Percentiles rank a stretch among this genome's conserved stretches.
Conservation (phyloP, 2,113 vertebrate genomes). For the Panthera leo region DNA sequence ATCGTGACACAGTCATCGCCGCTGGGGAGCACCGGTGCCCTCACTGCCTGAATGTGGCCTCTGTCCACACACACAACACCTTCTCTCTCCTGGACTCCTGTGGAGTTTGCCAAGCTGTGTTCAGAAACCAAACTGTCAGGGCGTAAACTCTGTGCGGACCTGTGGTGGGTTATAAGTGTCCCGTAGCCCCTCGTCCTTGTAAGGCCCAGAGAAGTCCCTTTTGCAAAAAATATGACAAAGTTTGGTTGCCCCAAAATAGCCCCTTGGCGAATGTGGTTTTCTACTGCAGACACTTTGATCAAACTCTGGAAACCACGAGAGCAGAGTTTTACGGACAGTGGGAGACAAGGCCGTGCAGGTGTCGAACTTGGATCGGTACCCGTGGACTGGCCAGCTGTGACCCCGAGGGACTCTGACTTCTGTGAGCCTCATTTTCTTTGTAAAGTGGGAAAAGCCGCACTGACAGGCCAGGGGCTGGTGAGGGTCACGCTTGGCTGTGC, state of each 20-base stretch:
- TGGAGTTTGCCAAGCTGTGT: not conserved
- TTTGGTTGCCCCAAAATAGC: not conserved
- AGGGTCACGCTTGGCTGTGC: not conserved
- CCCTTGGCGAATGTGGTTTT: not conserved
- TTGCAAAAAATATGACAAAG: not conserved
- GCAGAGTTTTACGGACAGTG: accelerated
- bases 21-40: accelerated
- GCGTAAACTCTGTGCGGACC: not conserved
- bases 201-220: not conserved
- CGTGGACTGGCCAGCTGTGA: accelerated
- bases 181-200: not conserved
- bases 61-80: not conserved
- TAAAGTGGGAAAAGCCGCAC: not conserved
- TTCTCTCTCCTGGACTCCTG: not conserved
- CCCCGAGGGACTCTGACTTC: not conserved
- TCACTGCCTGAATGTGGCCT: not conserved
- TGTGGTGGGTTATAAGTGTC: not conserved
- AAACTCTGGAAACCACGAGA: accelerated
- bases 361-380: accelerated
- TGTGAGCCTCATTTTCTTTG: accelerated
- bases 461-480: accelerated
- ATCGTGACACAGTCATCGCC: too few species aligned
- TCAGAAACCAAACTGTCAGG: not conserved
- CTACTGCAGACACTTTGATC: not conserved
- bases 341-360: accelerated